Conservation (phyloP, 1,140 invertebrate species). For the Eurosta solidaginis region DNA sequence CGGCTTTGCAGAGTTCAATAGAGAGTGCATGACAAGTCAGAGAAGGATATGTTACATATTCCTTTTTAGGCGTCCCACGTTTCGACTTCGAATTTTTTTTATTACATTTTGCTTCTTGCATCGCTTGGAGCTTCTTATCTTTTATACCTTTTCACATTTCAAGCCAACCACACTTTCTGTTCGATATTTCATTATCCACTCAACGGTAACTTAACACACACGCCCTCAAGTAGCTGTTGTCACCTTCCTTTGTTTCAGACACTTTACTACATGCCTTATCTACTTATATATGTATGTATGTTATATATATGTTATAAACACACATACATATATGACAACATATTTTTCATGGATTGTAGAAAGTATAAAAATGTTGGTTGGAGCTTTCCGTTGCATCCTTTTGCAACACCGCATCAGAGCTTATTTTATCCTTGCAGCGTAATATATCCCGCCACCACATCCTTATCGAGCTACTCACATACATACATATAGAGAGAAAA, state of each 20-base stretch:
- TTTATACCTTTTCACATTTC: neutral
- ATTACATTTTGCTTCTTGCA: too few species aligned
- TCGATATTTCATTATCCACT: neutral
- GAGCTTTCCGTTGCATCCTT: neutral
- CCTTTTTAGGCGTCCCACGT: too few species aligned
- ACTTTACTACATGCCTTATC: neutral
- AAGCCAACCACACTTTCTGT: neutral
- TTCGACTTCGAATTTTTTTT: too few species aligned
- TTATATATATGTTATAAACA: neutral
- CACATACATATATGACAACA: neutral
- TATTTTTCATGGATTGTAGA: too few species aligned
- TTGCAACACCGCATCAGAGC: neutral
- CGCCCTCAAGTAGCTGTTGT: constrained; percentile 9
- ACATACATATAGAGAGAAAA: neutral
- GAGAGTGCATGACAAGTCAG: too few species aligned
- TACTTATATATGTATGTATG: neutral
- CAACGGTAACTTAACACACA: neutral
- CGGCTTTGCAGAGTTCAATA: too few species aligned
- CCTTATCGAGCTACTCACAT: neutral
- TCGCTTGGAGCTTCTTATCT: neutral
- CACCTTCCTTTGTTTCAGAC: neutral
- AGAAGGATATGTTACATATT: too few species aligned
- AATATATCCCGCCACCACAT: neutral
- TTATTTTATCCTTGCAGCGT: neutral
- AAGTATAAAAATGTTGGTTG: neutral